These are phyloP conservation scores for Carcina quercana DNA, from an alignment of 2,888 invertebrate species.

Conservation along the genomic window DNA sequence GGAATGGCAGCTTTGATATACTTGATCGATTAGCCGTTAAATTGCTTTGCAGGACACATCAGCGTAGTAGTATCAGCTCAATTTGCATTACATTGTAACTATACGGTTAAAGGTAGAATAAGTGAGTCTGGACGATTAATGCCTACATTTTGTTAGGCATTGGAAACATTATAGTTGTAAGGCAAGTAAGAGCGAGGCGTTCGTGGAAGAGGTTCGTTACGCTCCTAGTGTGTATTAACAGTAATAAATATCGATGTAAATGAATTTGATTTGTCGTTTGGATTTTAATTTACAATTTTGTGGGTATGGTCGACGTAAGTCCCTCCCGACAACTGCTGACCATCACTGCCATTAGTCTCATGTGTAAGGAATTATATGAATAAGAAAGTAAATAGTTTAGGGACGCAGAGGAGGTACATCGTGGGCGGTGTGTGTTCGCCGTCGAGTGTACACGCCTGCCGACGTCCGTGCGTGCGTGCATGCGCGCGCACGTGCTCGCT, in stretches of 20 bases:
- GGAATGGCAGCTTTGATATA: too few species aligned
- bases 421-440: constrained; percentile 16
- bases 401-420: constrained; percentile 26
- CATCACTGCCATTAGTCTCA: constrained; percentile 64
- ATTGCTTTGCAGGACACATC: too few species aligned
- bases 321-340: constrained; percentile 61
- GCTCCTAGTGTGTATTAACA: constrained; percentile 21
- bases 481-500: neutral
- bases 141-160: too few species aligned
- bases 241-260: constrained; percentile 29
- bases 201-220: constrained; percentile 17
- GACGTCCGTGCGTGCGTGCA: neutral
- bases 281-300: constrained; percentile 38
- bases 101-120: too few species aligned
- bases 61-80: too few species aligned
- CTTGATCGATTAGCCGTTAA: too few species aligned
- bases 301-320: constrained; percentile 41
- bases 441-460: neutral
- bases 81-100: too few species aligned
- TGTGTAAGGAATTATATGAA: constrained; percentile 35
- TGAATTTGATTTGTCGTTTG: constrained; percentile 36
- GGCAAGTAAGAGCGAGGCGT: constrained; percentile 22
- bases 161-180: too few species aligned
- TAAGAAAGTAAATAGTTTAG: constrained; percentile 36
- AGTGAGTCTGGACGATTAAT: too few species aligned